These are phyloP conservation scores for Pteria penguin DNA, from an alignment of 2,888 invertebrate species.

Conservation along the genomic window DNA sequence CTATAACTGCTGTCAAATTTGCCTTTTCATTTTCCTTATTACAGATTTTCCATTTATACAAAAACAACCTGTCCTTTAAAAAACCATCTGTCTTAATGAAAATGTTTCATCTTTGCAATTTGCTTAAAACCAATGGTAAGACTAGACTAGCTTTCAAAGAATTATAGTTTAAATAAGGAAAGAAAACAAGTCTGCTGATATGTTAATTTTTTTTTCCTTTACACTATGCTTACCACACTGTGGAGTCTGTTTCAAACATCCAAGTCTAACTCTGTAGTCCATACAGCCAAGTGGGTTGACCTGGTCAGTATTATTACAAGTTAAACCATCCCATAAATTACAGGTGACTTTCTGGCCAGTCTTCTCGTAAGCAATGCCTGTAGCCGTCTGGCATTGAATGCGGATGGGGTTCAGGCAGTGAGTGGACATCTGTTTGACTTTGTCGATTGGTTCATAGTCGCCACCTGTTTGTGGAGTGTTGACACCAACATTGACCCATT, in stretches of 20 bases:
- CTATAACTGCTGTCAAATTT: too few species aligned
- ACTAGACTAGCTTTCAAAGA: too few species aligned
- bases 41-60: too few species aligned
- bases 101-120: too few species aligned
- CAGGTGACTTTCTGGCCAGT: conserved; percentile 69
- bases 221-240: conserved; percentile 65
- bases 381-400: conserved; percentile 73
- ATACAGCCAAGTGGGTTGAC: conserved; percentile 55
- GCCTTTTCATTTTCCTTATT: too few species aligned
- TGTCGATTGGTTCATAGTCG: conserved; percentile 72
- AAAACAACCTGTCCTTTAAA: too few species aligned
- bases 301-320: conserved; percentile 82
- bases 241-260: conserved; percentile 65
- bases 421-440: conserved; percentile 59
- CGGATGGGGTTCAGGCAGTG: conserved; percentile 66
- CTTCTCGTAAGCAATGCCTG: conserved; percentile 57
- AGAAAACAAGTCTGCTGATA: too few species aligned
- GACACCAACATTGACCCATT: conserved; percentile 73
- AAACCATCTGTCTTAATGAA: too few species aligned
- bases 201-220: too few species aligned
- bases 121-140: too few species aligned
- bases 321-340: conserved; percentile 85
- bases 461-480: conserved; percentile 62
- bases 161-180: too few species aligned
- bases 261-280: conserved; percentile 70